These are phyloP conservation scores for Pseudomyrmex gracilis DNA, from an alignment of 1,140 invertebrate species.

Conservation along the genomic window DNA sequence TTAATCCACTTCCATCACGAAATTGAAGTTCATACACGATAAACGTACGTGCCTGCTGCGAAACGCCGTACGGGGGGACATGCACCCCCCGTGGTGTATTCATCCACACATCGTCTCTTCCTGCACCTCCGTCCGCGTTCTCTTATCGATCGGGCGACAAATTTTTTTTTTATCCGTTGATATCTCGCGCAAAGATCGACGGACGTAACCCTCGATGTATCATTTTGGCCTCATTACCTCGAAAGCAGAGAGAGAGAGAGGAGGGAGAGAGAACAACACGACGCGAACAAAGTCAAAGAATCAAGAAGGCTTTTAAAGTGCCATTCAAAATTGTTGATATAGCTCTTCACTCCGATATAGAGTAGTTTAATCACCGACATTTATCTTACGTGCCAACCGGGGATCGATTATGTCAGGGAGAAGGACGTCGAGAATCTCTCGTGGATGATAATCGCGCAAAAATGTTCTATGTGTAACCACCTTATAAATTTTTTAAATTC, in stretches of 20 bases:
- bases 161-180: constrained; percentile 38
- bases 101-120: no score
- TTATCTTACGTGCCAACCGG: background rate
- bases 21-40: constrained; percentile 63
- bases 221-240: constrained; percentile 33
- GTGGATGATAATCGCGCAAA: background rate
- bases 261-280: no score
- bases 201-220: background rate
- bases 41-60: constrained; percentile 29
- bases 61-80: background rate
- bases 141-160: constrained; percentile 55
- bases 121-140: background rate
- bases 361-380: constrained; percentile 32
- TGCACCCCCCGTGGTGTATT: background rate
- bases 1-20: constrained; percentile 73
- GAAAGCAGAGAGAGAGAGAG: background rate
- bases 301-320: background rate
- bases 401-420: background rate
- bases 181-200: constrained; percentile 35
- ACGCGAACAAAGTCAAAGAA: constrained; percentile 16
- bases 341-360: background rate
- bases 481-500: background rate
- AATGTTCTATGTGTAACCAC: background rate
- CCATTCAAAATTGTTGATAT: constrained; percentile 9
- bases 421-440: background rate